Evolutionary conservation across 1,140 invertebrate genomes (phyloP).

Genomic region (Stenopsyche tienmushanensis): DNA sequence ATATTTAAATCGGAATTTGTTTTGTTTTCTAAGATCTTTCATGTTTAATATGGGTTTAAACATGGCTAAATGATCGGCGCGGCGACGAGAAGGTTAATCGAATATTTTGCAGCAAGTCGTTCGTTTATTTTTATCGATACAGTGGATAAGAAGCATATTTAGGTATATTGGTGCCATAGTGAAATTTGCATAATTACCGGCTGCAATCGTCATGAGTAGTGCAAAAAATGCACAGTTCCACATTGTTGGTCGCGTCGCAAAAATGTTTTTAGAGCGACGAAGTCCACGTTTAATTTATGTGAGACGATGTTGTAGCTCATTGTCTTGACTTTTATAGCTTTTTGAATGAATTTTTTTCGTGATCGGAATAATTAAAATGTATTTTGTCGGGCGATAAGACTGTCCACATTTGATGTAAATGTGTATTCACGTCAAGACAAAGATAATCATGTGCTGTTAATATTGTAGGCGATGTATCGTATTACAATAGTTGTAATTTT

Average conservation of each 20-base stretch:
- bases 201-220: neutral
- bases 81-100: neutral
- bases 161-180: neutral
- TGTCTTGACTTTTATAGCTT: slow-evolving; percentile 9
- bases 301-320: neutral
- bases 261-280: neutral
- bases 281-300: too few species aligned
- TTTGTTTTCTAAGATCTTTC: too few species aligned
- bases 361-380: slow-evolving; percentile 2
- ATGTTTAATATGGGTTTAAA: too few species aligned
- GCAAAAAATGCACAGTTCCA: neutral
- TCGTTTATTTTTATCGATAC: neutral
- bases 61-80: neutral
- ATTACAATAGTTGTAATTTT: too few species aligned
- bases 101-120: neutral
- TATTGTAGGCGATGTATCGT: too few species aligned
- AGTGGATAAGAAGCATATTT: neutral
- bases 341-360: slow-evolving; percentile 5
- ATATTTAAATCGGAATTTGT: neutral
- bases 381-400: too few species aligned
- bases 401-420: neutral
- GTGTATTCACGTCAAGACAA: too few species aligned
- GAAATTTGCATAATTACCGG: neutral
- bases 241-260: neutral
- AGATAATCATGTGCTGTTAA: too few species aligned